A percentile compares a stretch with the other conserved stretches of the same genome.
Conservation (phyloP, 1,140 invertebrate genomes). For the Paraescarpia echinospica region DNA sequence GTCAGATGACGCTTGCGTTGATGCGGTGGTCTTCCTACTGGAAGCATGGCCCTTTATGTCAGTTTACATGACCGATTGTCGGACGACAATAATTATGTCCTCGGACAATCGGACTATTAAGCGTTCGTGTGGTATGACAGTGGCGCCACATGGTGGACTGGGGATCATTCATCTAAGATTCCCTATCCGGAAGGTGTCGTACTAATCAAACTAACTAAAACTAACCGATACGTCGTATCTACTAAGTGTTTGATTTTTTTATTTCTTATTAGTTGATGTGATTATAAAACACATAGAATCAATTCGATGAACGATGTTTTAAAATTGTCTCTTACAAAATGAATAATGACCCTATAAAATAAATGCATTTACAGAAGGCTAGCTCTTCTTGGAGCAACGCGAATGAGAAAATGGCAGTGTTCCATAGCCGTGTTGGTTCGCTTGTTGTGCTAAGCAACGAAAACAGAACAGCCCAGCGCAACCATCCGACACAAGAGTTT, state of each 20-base stretch:
- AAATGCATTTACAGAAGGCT: not conserved
- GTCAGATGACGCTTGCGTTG: too few relatives aligned
- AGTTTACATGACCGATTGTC: too few relatives aligned
- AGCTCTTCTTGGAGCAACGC: constrained; percentile 8
- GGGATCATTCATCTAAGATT: not conserved
- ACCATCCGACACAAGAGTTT: constrained; percentile 66
- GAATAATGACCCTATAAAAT: constrained; percentile 10
- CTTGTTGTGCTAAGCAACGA: constrained; percentile 78
- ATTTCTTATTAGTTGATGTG: not conserved
- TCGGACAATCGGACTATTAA: too few relatives aligned
- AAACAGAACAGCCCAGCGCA: constrained; percentile 78
- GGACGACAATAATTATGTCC: too few relatives aligned
- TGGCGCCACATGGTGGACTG: not conserved
- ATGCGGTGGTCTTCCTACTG: too few relatives aligned
- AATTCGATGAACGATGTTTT: not conserved
- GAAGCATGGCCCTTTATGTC: too few relatives aligned
- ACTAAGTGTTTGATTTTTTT: not conserved
- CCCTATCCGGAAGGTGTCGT: not conserved
- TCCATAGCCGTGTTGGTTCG: constrained; percentile 79
- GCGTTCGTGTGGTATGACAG: not conserved
- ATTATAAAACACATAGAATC: not conserved
- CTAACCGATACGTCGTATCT: constrained; percentile 1
- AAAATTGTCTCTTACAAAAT: not conserved
- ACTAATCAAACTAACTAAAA: not conserved
- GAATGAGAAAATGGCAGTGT: constrained; percentile 49